A percentile compares a stretch with the other conserved stretches of the same genome.
Evolutionary conservation across 1,140 invertebrate genomes (phyloP).

Genomic region (Lithobius niger): DNA sequence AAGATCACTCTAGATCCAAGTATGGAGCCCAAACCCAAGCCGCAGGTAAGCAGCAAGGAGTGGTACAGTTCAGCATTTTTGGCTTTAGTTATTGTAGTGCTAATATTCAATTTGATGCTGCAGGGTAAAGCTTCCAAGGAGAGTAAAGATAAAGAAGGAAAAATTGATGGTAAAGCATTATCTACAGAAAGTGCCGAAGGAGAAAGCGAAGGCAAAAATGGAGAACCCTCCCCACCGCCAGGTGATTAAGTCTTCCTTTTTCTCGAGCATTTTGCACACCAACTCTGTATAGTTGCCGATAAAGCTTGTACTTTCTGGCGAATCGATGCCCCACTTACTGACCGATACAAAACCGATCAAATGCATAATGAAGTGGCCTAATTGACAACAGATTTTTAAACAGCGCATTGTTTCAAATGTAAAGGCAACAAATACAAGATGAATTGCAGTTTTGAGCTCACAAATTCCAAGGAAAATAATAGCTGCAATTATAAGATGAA

Average conservation of each 20-base stretch:
- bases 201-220: constrained; percentile 16
- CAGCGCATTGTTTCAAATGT: too few species aligned
- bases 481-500: too few species aligned
- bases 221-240: constrained; percentile 7
- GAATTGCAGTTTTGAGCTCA: too few species aligned
- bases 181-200: constrained; percentile 12
- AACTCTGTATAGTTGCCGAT: too few species aligned
- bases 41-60: constrained; percentile 8
- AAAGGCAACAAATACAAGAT: too few species aligned
- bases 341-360: too few species aligned
- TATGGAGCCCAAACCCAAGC: constrained; percentile 37
- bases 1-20: constrained; percentile 71
- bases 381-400: too few species aligned
- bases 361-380: too few species aligned
- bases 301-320: too few species aligned
- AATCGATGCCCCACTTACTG: too few species aligned
- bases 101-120: neutral
- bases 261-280: too few species aligned
- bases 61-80: neutral
- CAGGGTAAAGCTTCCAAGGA: constrained; percentile 15
- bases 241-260: neutral
- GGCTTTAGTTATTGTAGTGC: neutral
- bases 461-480: too few species aligned
- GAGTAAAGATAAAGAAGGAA: constrained; percentile 12
- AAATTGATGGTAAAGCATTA: constrained; percentile 10